Evolutionary conservation across 2,797 vertebrate genomes (phyloP).

Genomic region (Potorous gilbertii): DNA sequence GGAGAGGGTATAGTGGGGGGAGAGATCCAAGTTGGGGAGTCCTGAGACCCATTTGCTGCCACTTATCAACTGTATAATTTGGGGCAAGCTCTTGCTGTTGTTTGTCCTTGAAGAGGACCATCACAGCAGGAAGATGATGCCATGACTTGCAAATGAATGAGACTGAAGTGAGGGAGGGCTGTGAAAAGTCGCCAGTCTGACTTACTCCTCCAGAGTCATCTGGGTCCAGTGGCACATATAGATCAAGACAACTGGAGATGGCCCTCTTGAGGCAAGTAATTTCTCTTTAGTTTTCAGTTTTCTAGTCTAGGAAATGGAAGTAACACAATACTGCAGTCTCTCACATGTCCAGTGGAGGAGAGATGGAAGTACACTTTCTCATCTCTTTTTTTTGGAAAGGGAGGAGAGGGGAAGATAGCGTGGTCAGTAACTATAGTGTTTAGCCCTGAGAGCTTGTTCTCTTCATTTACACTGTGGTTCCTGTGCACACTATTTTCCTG

Average conservation of each 20-base stretch:
- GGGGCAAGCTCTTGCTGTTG: neutral
- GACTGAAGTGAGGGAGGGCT: too few species aligned
- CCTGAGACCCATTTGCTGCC: neutral
- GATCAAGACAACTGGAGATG: too few species aligned
- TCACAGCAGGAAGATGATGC: too few species aligned
- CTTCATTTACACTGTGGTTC: neutral
- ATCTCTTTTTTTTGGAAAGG: neutral
- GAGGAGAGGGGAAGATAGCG: neutral
- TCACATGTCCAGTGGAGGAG: neutral
- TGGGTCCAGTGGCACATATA: too few species aligned
- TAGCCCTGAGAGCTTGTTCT: neutral
- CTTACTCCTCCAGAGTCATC: too few species aligned
- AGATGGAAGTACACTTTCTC: neutral
- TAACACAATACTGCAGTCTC: neutral
- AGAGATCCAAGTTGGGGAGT: neutral
- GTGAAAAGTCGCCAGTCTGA: too few species aligned
- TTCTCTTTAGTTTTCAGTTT: neutral
- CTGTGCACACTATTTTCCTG: neutral
- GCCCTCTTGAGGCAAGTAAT: neutral
- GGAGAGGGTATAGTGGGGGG: neutral
- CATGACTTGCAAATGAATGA: too few species aligned
- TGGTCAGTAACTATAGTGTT: neutral
- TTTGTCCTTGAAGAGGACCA: too few species aligned
- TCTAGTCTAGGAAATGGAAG: neutral
- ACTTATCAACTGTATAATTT: neutral